These are phyloP conservation scores for Dicrostonyx torquatus DNA, from an alignment of 2,797 vertebrate genomes.

Conservation along the genomic window DNA sequence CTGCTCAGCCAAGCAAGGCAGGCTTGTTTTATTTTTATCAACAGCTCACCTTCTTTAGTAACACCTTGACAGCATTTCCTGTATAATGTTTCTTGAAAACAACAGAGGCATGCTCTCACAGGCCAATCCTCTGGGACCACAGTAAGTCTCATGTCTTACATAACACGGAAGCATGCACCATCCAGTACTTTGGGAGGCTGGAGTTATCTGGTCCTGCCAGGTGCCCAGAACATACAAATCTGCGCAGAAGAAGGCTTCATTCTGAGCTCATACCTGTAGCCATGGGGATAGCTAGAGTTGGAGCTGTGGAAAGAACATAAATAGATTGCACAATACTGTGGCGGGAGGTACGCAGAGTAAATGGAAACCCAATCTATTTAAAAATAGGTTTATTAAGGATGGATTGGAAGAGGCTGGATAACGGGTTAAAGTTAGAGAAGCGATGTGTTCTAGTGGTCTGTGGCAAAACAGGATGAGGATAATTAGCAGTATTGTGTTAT, in stretches of 20 bases:
- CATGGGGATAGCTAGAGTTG: background rate
- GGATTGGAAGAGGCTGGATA: background rate
- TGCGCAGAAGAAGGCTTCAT: background rate
- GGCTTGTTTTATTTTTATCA: slow-evolving; percentile 62
- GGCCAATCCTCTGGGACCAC: slow-evolving; percentile 10
- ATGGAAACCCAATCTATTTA: background rate
- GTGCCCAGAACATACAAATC: background rate
- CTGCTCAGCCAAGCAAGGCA: slow-evolving; percentile 22
- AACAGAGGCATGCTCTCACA: background rate
- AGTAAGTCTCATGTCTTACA: slow-evolving; percentile 50
- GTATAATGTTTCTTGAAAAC: slow-evolving; percentile 59
- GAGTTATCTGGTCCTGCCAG: background rate
- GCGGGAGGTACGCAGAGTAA: background rate
- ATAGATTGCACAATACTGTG: background rate
- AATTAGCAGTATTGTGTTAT: background rate
- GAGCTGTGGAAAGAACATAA: slow-evolving; percentile 35
- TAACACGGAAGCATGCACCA: background rate
- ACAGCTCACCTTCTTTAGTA: background rate
- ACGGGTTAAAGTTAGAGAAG: background rate
- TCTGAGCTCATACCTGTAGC: background rate
- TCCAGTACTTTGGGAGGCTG: background rate
- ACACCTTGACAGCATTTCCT: slow-evolving; percentile 55
- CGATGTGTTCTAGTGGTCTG: background rate
- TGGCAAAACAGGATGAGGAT: background rate
- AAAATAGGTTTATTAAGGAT: background rate